phyloP scores from a whole-genome alignment of 2,797 vertebrate species.

The Sebastes kiyomatsui region DNA sequence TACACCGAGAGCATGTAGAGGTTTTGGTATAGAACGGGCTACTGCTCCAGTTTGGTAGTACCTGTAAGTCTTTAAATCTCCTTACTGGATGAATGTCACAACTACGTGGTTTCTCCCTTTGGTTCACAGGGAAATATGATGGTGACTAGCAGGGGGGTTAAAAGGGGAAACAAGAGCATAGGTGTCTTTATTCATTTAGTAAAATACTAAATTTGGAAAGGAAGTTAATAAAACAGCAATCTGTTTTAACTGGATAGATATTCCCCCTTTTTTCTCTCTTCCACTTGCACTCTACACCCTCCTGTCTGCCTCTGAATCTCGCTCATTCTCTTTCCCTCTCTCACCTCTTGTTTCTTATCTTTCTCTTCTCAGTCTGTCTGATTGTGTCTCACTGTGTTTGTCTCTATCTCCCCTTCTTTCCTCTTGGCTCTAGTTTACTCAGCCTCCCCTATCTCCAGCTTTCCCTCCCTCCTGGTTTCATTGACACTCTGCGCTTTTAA shows the following conservation, averaged over 20 bases:
- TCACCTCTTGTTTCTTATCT: background rate
- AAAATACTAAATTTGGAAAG: background rate
- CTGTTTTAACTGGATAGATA: background rate
- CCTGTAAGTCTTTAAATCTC: background rate
- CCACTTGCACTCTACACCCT: background rate
- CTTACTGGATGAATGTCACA: background rate
- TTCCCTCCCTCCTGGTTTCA: background rate
- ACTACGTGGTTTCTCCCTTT: background rate
- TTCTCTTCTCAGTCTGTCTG: background rate
- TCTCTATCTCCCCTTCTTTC: background rate
- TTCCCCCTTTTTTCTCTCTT: background rate
- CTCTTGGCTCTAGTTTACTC: background rate
- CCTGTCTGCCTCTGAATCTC: too few relatives aligned
- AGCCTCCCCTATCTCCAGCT: background rate
- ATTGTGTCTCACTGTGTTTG: background rate
- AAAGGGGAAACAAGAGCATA: background rate
- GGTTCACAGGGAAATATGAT: background rate
- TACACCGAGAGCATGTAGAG: background rate
- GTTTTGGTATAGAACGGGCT: background rate
- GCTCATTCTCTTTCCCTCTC: background rate
- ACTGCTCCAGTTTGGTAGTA: background rate
- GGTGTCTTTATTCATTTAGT: background rate
- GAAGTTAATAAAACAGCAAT: background rate
- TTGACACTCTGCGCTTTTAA: background rate
- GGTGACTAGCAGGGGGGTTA: background rate